These are phyloP conservation scores for Ormyrus nitidulus DNA, from an alignment of 2,888 invertebrate genomes.

Conservation along the genomic window DNA sequence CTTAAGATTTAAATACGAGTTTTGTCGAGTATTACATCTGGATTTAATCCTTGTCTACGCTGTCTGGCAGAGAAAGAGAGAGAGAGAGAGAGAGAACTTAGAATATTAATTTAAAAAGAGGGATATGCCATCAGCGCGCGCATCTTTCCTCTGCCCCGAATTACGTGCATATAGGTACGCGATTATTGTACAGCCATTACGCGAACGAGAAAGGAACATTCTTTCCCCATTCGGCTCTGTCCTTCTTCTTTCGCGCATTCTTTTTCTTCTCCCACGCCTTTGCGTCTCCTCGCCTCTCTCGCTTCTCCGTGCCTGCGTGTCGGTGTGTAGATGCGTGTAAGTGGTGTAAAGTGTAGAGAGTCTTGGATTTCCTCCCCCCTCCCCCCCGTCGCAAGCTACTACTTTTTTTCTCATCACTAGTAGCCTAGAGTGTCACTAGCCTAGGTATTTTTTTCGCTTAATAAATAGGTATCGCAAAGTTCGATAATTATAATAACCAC, in stretches of 20 bases:
- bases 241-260: no score
- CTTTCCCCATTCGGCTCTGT: neutral
- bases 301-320: neutral
- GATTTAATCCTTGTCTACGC: no score
- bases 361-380: no score
- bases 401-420: neutral
- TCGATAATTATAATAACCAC: slow-evolving; percentile 56
- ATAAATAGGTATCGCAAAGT: slow-evolving; percentile 27
- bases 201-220: slow-evolving; percentile 30
- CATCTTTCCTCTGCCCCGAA: slow-evolving; percentile 46
- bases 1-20: neutral
- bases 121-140: slow-evolving; percentile 67
- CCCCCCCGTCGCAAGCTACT: neutral
- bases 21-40: neutral
- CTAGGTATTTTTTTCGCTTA: slow-evolving; percentile 27
- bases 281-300: neutral
- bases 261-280: neutral
- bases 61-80: no score
- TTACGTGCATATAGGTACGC: slow-evolving; percentile 35
- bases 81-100: neutral
- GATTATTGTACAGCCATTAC: slow-evolving; percentile 67
- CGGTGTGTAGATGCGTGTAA: no score
- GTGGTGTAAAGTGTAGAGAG: no score
- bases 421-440: slow-evolving; percentile 14
- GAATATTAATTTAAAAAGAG: slow-evolving; percentile 61